Base-by-base conservation (phyloP, 2,888 invertebrate genomes). In the Tridacna crocea region DNA sequence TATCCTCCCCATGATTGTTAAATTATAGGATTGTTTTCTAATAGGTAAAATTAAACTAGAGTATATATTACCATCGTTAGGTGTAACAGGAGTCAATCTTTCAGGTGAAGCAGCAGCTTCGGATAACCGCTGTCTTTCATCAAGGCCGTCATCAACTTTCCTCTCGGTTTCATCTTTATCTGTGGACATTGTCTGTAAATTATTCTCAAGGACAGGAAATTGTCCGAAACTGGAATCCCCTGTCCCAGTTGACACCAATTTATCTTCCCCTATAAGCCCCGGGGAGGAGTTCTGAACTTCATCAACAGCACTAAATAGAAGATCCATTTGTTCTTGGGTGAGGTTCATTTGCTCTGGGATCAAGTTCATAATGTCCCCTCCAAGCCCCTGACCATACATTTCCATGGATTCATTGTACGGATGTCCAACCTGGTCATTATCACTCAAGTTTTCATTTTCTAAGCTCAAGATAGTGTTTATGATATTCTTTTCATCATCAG, bases 391-490 rank as follows among this genome's bases (percentile, higher is more conserved):
- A 6, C 83, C 83, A 75, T 83, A 86, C 80, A 88, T 63, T 60
- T 81, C 84, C 76, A 83, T 83, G 15, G 80, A 79, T 68, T 84
- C 84, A 58, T 79, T 80, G 51, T 77, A 86, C 12, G 70, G 66
- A 11, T 51, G 48, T 15, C 73, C 77, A 48, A 74, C 61, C 63
- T 46, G 63, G 12, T 61, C 51, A 36, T n/a, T 72, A 19, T 78
- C 78, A 17, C 63, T 36, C 19, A 79, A 75, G 75, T 78, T 75
- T 83, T 87, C 90, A 80, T 80, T 91, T 76, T 92, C 92, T 90
- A 92, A 89, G 81, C 91, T 92, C 19, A 92, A 82, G 60, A 92
- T 92, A 10, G 92, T 91, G 77, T 91, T 91, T 61, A 92, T 92
- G 27, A 92, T 90, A 72, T 87, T 90, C 82, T 89, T 91, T 65